Evolutionary conservation across 2,888 invertebrate genomes (phyloP).

Genomic region (Pachycephus smyrnensis): DNA sequence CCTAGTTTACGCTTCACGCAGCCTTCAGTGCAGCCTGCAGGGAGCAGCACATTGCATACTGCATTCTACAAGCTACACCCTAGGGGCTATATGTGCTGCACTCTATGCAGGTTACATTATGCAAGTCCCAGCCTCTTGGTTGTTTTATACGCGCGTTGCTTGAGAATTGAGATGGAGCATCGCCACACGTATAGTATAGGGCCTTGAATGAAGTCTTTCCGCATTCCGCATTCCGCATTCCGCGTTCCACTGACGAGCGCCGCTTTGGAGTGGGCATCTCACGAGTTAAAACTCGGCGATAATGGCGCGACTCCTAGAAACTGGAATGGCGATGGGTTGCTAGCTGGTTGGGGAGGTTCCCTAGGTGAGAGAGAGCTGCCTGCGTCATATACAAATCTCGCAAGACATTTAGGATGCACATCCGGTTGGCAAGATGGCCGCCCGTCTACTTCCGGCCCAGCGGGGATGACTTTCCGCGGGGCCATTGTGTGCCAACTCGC

Average conservation of each 20-base stretch:
- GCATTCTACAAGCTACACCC: background rate
- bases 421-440: conserved; percentile 61
- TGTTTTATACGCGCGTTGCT: background rate
- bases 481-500: conserved; percentile 51
- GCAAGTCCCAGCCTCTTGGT: background rate
- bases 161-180: background rate
- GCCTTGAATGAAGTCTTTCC: background rate
- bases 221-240: background rate
- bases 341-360: background rate
- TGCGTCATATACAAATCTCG: conserved; percentile 51
- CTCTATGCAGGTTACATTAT: conserved; percentile 2
- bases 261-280: background rate
- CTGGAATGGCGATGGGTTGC: background rate
- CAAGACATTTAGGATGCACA: conserved; percentile 61
- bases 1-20: conserved; percentile 36
- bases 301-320: background rate
- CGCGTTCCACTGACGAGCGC: background rate
- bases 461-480: conserved; percentile 47
- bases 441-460: conserved; percentile 54
- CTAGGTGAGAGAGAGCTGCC: conserved; percentile 6
- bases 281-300: conserved; percentile 1
- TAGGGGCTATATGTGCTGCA: background rate
- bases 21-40: background rate
- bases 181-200: background rate
- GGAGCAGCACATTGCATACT: background rate